A percentile compares a stretch with the other conserved stretches of the same genome.
These are phyloP conservation scores for Ceyx erithaca DNA, from an alignment of 2,797 vertebrate species.

Conservation along the genomic window DNA sequence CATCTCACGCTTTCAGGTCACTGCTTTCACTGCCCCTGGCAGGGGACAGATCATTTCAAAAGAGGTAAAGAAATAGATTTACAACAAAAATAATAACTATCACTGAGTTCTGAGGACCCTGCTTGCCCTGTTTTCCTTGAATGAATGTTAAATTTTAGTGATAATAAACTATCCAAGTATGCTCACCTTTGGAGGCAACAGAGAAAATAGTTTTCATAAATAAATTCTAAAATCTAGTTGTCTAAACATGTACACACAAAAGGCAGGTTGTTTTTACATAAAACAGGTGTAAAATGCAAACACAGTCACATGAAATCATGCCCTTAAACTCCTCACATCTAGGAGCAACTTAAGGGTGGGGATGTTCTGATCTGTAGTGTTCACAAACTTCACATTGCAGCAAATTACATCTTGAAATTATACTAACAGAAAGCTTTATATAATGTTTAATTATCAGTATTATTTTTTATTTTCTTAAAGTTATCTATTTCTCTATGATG, in stretches of 20 bases:
- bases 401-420: background rate
- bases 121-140: background rate
- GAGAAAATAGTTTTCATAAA: background rate
- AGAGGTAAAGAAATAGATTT: background rate
- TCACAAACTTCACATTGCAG: background rate
- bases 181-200: background rate
- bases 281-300: background rate
- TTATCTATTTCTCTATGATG: too few relatives aligned
- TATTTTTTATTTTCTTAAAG: background rate
- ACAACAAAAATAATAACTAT: background rate
- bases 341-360: background rate
- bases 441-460: background rate
- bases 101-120: background rate
- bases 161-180: background rate
- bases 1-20: background rate
- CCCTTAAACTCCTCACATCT: background rate
- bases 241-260: background rate
- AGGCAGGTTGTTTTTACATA: background rate
- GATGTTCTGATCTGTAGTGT: background rate
- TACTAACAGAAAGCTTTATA: background rate
- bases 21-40: background rate
- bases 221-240: background rate
- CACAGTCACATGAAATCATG: background rate
- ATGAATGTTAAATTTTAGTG: background rate
- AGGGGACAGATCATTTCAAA: slow-evolving; percentile 3